Evolutionary conservation across 2,888 invertebrate species (phyloP).

Genomic region (Philereme transversata): DNA sequence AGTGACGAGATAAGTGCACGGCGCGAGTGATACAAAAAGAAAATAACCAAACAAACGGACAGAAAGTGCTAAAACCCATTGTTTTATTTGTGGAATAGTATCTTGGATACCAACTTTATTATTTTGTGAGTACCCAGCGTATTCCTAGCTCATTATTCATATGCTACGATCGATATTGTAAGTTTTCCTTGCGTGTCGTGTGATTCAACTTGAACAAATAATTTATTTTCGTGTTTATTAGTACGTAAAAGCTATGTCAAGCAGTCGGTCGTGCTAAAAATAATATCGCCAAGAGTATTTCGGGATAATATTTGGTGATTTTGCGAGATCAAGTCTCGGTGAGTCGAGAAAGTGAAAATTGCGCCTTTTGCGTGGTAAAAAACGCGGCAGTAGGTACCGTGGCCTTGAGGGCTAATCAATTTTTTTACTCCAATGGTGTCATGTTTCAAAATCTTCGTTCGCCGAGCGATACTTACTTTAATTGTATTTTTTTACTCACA

Average conservation of each 20-base stretch:
- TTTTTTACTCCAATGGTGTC: conserved; percentile 33
- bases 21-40: conserved; percentile 59
- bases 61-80: conserved; percentile 40
- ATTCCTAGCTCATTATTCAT: conserved; percentile 55
- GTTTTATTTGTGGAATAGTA: conserved; percentile 55
- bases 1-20: conserved; percentile 63
- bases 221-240: conserved; percentile 55
- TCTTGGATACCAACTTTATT: conserved; percentile 64
- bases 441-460: conserved; percentile 27
- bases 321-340: conserved; percentile 67
- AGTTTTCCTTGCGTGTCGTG: conserved; percentile 54
- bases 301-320: conserved; percentile 75
- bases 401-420: conserved; percentile 60
- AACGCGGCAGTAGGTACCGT: conserved; percentile 42
- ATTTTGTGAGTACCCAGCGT: conserved; percentile 73
- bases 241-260: conserved; percentile 62
- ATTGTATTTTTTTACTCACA: neutral
- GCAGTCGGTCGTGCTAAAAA: conserved; percentile 71
- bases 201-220: conserved; percentile 51
- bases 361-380: conserved; percentile 50
- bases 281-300: conserved; percentile 72
- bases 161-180: conserved; percentile 61
- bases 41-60: conserved; percentile 36
- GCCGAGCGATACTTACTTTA: neutral
- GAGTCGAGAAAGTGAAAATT: conserved; percentile 73